A percentile compares a stretch with the other conserved stretches of the same genome.
These are phyloP conservation scores for Clarias batrachus DNA, from an alignment of 2,113 vertebrate species.

Conservation along the genomic window DNA sequence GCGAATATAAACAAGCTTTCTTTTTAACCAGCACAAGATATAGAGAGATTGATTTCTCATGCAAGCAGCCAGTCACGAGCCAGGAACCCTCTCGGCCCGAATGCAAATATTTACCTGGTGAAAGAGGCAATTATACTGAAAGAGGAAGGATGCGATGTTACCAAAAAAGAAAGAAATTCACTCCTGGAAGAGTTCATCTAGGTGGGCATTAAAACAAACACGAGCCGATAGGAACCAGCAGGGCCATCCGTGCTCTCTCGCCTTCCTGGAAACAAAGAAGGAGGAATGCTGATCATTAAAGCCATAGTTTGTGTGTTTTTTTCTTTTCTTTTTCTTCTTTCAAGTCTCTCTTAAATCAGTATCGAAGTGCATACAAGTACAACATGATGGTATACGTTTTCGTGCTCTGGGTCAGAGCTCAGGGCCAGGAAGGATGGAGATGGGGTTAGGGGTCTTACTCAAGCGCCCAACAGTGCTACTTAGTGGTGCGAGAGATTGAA, in stretches of 20 bases:
- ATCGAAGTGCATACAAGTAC: too few relatives aligned
- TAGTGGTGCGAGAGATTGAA: too few relatives aligned
- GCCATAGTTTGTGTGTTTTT: too few relatives aligned
- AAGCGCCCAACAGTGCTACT: too few relatives aligned
- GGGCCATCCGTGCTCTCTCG: background rate
- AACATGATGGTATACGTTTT: too few relatives aligned
- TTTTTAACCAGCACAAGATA: conserved; percentile 10
- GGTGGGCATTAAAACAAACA: background rate
- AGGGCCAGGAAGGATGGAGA: too few relatives aligned
- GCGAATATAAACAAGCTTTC: background rate
- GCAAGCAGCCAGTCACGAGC: background rate
- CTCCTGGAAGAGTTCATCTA: background rate
- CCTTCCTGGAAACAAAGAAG: background rate
- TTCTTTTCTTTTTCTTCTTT: too few relatives aligned
- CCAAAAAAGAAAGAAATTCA: background rate
- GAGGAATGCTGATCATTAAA: background rate
- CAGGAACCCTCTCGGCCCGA: background rate
- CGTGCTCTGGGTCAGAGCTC: too few relatives aligned
- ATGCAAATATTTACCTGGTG: conserved; percentile 6
- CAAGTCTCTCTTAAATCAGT: too few relatives aligned
- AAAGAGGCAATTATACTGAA: background rate
- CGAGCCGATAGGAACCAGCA: background rate
- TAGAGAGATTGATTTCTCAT: background rate
- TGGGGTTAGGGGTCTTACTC: too few relatives aligned
- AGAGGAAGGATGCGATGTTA: background rate